phyloP scores from a whole-genome alignment of 2,888 invertebrate species.

The Limnephilus rhombicus region DNA sequence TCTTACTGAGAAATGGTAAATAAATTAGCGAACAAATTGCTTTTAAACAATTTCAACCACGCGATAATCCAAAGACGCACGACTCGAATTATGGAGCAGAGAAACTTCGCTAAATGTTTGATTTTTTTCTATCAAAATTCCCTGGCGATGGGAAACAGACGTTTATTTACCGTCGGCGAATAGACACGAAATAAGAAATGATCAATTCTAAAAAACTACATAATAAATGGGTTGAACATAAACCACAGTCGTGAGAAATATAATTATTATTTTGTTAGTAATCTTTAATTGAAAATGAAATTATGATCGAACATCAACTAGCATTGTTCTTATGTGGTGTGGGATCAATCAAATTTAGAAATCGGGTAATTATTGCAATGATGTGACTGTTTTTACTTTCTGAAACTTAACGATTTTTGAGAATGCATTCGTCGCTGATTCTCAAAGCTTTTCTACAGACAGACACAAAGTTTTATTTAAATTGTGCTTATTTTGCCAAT shows the following conservation, averaged over 20 bases:
- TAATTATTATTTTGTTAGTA: slow-evolving; percentile 5
- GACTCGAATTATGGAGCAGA: slow-evolving; percentile 14
- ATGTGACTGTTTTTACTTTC: not conserved
- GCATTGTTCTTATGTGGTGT: slow-evolving; percentile 22
- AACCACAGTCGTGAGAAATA: slow-evolving; percentile 24
- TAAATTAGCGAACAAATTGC: slow-evolving; percentile 53
- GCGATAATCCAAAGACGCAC: slow-evolving; percentile 17
- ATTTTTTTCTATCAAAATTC: not conserved
- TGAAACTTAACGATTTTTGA: not conserved
- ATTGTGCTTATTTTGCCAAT: not conserved
- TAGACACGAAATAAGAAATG: not conserved
- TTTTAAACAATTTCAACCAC: slow-evolving; percentile 41
- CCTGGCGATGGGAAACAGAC: not conserved
- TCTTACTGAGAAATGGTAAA: slow-evolving; percentile 51
- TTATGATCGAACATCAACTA: slow-evolving; percentile 17
- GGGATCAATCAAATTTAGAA: slow-evolving; percentile 13
- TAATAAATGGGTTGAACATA: slow-evolving; percentile 6
- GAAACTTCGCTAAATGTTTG: not conserved
- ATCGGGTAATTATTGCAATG: slow-evolving; percentile 2
- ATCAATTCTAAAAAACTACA: not conserved
- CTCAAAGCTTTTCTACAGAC: not conserved
- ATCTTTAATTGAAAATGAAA: slow-evolving; percentile 20
- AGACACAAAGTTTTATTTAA: not conserved
- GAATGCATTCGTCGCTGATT: not conserved
- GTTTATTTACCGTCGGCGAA: not conserved